Base-by-base conservation (phyloP, 2,113 vertebrate species). In the Atrichornis clamosus region DNA sequence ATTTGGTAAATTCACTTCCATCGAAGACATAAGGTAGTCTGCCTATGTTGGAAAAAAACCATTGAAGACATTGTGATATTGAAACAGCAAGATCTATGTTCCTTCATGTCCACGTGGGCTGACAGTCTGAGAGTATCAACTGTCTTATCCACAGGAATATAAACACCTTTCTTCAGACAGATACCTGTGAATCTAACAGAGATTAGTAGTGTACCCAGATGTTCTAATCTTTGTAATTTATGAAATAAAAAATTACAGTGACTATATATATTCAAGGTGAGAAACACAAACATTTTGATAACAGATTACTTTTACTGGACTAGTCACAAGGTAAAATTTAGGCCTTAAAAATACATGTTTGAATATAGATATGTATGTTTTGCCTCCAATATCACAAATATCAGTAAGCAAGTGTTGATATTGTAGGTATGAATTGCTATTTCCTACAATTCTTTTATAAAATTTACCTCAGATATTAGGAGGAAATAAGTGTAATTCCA, bases 21-120 rank as follows among this genome's bases (percentile, higher is more conserved):
- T 53, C 14, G 58, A 60, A 83, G 13, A 32, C 22, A 13, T 30
- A 35, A 63, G 8, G 2, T 53, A 41, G 26, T 22, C 4, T 58
- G 12, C 9, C 30, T 30, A 22, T 26, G 2, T 30, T 52, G 13
- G 21, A 86, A 86, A 62, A 72, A 26, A 22, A 0, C 0, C 8
- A 9, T 14, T 42, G 26, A 87, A 50, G 21, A 58, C 6, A 53
- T 24, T 37, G 9, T 39, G 18, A 44, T 15, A 60, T 63, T 65
- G 73, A 32, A 90, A 58, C 7, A 47, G 7, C 13, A 92, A 77
- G 26, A 65, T 28, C 6, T 55, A 2, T 83, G 19, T 32, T 92
- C 17, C 9, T 83, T 77, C 14, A 58, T 21, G 5, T 9, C 9
- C 47, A 53, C 15, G 41, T 9, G 49, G 41, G 7, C 11, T 30